These are phyloP conservation scores for Sylvicola fuscatus DNA, from an alignment of 2,888 invertebrate species.

Conservation along the genomic window DNA sequence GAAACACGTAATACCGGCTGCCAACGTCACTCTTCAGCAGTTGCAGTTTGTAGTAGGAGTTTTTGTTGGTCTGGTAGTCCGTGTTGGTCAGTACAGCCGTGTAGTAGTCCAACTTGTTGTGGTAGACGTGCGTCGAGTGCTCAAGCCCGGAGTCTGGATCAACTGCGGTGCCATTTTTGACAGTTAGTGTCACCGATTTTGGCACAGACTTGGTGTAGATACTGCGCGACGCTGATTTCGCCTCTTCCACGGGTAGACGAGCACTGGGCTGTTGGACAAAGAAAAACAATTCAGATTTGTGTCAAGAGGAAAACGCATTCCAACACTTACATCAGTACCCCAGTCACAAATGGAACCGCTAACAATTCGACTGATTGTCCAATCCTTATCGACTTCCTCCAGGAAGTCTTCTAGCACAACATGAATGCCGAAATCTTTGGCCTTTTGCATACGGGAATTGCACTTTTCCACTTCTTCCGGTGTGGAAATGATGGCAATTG, in stretches of 20 bases:
- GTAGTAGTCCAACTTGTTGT: conserved; percentile 36
- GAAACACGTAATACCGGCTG: conserved; percentile 54
- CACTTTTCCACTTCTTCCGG: conserved; percentile 45
- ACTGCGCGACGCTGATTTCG: conserved; percentile 37
- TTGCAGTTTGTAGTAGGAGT: conserved; percentile 91
- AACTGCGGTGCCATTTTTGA: conserved; percentile 74
- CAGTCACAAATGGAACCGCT: conserved; percentile 59
- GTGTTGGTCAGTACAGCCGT: conserved; percentile 61
- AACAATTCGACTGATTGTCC: conserved; percentile 39
- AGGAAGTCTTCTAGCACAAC: conserved; percentile 62
- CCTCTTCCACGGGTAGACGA: conserved; percentile 33
- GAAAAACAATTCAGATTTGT: too few relatives aligned
- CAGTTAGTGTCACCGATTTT: conserved; percentile 40
- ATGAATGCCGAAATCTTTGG: conserved; percentile 47
- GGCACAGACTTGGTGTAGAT: conserved; percentile 34
- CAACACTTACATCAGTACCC: conserved; percentile 54
- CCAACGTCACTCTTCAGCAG: conserved; percentile 51
- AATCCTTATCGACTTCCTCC: conserved; percentile 36
- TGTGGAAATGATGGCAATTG: conserved; percentile 58
- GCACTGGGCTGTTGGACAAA: conserved; percentile 22
- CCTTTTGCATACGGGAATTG: conserved; percentile 40
- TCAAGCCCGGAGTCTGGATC: conserved; percentile 77
- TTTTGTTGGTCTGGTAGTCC: conserved; percentile 69
- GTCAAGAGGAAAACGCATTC: too few relatives aligned
- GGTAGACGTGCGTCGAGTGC: conserved; percentile 60